Percentiles rank a stretch among this genome's conserved stretches.
phyloP scores from a whole-genome alignment of 2,113 vertebrate genomes.

The Brevimyrus niger region DNA sequence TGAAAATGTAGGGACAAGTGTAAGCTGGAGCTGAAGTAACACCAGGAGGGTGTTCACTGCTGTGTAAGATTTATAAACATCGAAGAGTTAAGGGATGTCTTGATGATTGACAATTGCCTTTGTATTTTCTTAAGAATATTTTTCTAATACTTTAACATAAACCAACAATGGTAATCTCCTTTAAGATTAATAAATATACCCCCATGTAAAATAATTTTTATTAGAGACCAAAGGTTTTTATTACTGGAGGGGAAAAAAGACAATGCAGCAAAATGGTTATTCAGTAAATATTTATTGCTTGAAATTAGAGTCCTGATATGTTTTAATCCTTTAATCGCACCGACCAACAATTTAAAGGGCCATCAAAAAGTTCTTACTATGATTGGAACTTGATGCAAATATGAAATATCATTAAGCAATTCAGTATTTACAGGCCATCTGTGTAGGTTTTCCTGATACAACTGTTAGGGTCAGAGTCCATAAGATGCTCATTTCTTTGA shows the following conservation, averaged over 20 bases:
- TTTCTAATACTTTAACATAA: not conserved
- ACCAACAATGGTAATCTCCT: not conserved
- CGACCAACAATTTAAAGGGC: slow-evolving; percentile 30
- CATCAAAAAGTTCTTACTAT: not conserved
- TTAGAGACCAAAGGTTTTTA: not conserved
- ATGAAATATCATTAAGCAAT: slow-evolving; percentile 37
- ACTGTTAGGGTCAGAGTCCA: slow-evolving; percentile 15
- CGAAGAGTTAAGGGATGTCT: not conserved
- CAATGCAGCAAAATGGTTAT: slow-evolving; percentile 31
- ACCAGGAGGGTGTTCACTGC: not conserved
- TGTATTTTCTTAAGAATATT: not conserved
- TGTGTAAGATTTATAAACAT: not conserved
- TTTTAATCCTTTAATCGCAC: slow-evolving; percentile 45
- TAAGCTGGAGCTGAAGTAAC: not conserved
- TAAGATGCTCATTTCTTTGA: slow-evolving; percentile 10
- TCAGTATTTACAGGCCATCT: slow-evolving; percentile 35
- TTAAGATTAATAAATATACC: not conserved
- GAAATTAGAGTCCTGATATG: slow-evolving; percentile 45
- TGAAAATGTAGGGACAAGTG: not conserved
- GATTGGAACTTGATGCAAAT: slow-evolving; percentile 27
- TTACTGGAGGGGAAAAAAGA: not conserved
- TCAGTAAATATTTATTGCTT: slow-evolving; percentile 56
- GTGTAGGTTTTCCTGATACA: slow-evolving; percentile 29
- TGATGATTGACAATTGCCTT: not conserved
- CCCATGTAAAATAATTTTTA: not conserved